Conservation (phyloP, 2,113 vertebrate genomes). For the Melanerpes formicivorus region DNA sequence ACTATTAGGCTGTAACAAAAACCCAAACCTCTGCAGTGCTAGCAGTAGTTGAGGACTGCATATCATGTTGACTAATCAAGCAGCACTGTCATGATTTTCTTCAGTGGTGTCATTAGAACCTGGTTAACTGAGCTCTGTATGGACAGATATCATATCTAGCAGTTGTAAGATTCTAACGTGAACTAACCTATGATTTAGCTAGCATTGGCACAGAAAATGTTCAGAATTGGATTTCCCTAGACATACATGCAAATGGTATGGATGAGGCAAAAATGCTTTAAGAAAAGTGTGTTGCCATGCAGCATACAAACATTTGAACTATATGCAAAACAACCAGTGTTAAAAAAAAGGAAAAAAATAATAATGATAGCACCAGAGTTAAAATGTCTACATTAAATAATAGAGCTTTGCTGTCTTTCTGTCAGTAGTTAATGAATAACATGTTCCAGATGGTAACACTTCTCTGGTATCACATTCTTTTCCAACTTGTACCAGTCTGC, state of each 20-base stretch:
- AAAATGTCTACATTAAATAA: background rate
- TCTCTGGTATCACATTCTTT: constrained; percentile 44
- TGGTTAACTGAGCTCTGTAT: background rate
- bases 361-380: background rate
- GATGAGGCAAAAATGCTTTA: background rate
- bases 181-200: background rate
- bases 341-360: background rate
- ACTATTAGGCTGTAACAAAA: background rate
- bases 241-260: background rate
- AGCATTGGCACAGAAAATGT: background rate
- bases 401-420: constrained; percentile 5
- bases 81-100: background rate
- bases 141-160: background rate
- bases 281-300: background rate
- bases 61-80: background rate
- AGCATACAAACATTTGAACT: background rate
- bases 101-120: background rate
- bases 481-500: constrained; percentile 9
- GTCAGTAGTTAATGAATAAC: constrained; percentile 36
- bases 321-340: background rate
- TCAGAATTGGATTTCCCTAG: background rate
- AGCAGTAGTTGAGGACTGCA: background rate
- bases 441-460: constrained; percentile 45
- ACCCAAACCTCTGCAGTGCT: background rate
- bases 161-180: background rate